Conservation (phyloP, 2,797 vertebrate genomes). For the Microctenopoma steveboyesi region DNA sequence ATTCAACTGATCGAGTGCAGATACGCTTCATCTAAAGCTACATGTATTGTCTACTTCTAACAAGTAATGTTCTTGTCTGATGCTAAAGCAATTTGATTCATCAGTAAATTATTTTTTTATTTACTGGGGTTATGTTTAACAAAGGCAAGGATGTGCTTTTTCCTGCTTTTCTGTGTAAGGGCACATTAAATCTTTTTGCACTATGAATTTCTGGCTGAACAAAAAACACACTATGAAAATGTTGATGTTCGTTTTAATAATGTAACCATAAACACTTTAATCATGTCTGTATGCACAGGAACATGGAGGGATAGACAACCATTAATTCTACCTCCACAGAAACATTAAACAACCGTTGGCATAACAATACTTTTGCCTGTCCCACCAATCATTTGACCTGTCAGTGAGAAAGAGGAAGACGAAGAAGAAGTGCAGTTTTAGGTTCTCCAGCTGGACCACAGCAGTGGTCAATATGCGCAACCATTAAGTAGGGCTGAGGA, state of each 20-base stretch:
- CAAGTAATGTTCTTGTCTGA: neutral
- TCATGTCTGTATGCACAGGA: too few species aligned
- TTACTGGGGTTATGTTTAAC: too few species aligned
- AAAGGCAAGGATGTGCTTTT: too few species aligned
- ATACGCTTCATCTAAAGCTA: too few species aligned
- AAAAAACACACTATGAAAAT: too few species aligned
- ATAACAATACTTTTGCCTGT: neutral
- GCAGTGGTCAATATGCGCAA: neutral
- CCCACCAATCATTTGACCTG: neutral
- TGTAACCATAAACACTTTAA: too few species aligned
- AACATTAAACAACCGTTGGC: neutral
- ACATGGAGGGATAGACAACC: neutral
- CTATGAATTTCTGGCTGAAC: too few species aligned
- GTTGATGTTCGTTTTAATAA: neutral
- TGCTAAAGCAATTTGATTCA: neutral
- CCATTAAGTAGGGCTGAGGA: neutral
- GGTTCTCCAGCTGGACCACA: neutral
- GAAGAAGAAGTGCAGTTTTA: neutral
- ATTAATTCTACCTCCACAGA: neutral
- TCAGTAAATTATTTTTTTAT: too few species aligned
- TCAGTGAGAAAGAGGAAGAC: neutral
- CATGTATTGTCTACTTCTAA: neutral
- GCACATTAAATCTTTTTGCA: too few species aligned
- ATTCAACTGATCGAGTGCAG: too few species aligned
- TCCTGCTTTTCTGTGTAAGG: too few species aligned